Conservation (phyloP, 2,888 invertebrate genomes). For the Polydrusus cervinus region DNA sequence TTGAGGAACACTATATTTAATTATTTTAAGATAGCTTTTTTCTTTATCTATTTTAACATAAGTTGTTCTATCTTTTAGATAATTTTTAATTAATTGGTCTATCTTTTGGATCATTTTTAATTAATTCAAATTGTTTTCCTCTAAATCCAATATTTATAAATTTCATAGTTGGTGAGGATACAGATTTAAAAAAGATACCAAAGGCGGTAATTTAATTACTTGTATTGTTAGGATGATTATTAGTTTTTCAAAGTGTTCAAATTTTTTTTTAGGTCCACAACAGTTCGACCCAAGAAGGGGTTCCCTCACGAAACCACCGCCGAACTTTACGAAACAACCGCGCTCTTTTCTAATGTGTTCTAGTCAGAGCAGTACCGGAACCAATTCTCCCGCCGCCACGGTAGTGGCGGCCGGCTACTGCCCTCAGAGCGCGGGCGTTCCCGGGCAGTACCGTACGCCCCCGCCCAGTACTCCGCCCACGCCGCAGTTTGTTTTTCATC, state of each 20-base stretch:
- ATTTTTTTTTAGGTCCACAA: conserved; percentile 32
- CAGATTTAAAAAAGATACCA: too few species aligned
- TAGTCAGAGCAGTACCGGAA: conserved; percentile 69
- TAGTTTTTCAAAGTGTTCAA: too few species aligned
- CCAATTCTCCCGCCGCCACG: conserved; percentile 69
- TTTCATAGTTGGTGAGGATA: not conserved
- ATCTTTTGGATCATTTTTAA: too few species aligned
- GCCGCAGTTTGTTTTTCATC: conserved; percentile 62
- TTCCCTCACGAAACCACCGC: conserved; percentile 40
- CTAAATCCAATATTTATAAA: too few species aligned
- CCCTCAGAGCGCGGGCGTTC: conserved; percentile 58
- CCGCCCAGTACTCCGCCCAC: conserved; percentile 68
- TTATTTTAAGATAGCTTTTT: too few species aligned
- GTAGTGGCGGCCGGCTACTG: conserved; percentile 67
- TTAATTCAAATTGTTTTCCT: too few species aligned
- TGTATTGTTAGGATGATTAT: not conserved
- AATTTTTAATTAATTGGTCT: too few species aligned
- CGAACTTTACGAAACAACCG: conserved; percentile 22
- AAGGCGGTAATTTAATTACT: too few species aligned
- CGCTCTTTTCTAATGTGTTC: conserved; percentile 60
- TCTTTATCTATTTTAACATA: too few species aligned
- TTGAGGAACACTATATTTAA: too few species aligned
- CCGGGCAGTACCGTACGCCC: conserved; percentile 65
- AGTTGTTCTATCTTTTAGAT: too few species aligned
- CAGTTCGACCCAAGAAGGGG: conserved; percentile 43